phyloP scores from a whole-genome alignment of 2,797 vertebrate species.

The Sebastes dallii region DNA sequence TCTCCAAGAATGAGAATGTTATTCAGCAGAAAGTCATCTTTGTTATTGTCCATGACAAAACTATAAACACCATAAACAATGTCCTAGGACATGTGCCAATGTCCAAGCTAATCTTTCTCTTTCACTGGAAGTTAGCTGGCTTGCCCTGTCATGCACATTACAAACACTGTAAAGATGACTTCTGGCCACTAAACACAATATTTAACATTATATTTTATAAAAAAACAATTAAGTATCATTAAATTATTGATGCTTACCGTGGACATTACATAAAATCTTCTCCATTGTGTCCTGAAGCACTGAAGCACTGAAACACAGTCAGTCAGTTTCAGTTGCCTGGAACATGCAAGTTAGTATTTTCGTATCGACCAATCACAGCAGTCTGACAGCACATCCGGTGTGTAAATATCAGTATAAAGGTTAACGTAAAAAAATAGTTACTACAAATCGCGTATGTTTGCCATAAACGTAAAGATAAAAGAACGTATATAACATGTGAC shows the following conservation, averaged over 20 bases:
- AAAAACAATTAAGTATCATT: rapidly evolving
- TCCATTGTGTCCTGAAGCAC: conserved; percentile 67
- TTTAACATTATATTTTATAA: too few relatives aligned
- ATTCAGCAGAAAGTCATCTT: too few relatives aligned
- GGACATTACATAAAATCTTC: conserved; percentile 66
- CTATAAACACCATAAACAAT: too few relatives aligned
- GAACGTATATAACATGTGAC: rapidly evolving
- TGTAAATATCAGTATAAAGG: conserved; percentile 5
- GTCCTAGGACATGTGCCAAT: too few relatives aligned
- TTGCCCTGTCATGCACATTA: conserved; percentile 6
- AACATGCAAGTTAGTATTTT: not conserved
- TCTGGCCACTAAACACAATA: not conserved
- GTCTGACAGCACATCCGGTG: conserved; percentile 24
- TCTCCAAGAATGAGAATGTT: too few relatives aligned
- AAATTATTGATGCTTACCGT: conserved; percentile 66
- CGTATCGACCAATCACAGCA: conserved; percentile 58
- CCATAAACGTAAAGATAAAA: rapidly evolving
- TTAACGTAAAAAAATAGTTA: rapidly evolving
- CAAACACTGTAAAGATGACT: not conserved
- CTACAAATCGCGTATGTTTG: rapidly evolving
- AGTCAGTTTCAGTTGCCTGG: not conserved
- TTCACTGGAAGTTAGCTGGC: not conserved
- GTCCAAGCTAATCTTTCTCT: not conserved
- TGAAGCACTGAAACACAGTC: not conserved
- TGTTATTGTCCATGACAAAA: too few relatives aligned